phyloP scores from a whole-genome alignment of 2,888 invertebrate genomes.

The Ophioninae sp. region DNA sequence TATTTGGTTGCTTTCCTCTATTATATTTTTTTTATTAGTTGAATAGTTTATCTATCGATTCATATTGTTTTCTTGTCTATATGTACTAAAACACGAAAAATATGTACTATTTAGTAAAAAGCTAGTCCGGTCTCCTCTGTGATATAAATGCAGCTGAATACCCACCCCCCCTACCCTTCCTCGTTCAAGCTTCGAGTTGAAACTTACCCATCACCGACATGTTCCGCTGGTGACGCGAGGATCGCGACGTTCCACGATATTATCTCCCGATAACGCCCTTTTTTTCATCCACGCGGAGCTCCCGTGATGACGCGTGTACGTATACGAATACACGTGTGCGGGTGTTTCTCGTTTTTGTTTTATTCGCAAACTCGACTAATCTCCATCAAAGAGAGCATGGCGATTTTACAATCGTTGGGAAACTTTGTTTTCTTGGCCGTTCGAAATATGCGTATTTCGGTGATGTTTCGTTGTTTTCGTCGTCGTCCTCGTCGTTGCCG shows the following conservation, averaged over 20 bases:
- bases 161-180: background rate
- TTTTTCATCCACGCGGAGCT: constrained; percentile 42
- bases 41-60: too few relatives aligned
- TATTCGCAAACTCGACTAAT: constrained; percentile 21
- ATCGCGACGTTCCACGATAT: constrained; percentile 52
- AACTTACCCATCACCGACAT: constrained; percentile 76
- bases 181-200: background rate
- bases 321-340: background rate
- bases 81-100: too few relatives aligned
- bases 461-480: constrained; percentile 24
- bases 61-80: too few relatives aligned
- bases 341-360: background rate
- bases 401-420: background rate
- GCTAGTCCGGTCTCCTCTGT: too few relatives aligned
- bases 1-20: too few relatives aligned
- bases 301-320: constrained; percentile 1
- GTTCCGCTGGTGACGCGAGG: constrained; percentile 57
- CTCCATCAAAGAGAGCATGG: constrained; percentile 9
- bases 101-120: too few relatives aligned
- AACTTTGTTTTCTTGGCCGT: constrained; percentile 11
- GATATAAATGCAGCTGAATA: background rate
- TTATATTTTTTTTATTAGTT: too few relatives aligned
- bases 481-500: constrained; percentile 42
- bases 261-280: constrained; percentile 37
- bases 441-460: constrained; percentile 39